Conservation (phyloP, 2,797 vertebrate genomes). For the Cheracebus regulus region DNA sequence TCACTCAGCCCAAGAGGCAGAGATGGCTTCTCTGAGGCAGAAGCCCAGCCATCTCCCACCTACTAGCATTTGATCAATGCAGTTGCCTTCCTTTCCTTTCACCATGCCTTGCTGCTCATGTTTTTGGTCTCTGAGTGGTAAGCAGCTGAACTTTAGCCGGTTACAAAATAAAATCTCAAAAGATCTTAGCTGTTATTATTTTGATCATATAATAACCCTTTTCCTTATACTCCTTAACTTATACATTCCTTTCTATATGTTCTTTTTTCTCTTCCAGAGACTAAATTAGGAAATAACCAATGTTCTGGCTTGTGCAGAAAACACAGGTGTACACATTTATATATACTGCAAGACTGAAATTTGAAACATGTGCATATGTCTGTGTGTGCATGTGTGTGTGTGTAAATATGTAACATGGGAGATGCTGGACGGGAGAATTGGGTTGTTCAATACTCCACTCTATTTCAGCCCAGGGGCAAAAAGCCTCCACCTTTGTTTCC, state of each 20-base stretch:
- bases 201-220: background rate
- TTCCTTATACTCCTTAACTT: background rate
- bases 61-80: background rate
- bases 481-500: background rate
- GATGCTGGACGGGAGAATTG: background rate
- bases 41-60: background rate
- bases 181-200: background rate
- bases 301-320: background rate
- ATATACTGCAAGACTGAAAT: background rate
- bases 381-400: background rate
- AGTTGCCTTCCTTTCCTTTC: background rate
- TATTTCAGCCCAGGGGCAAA: background rate
- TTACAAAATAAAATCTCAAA: background rate
- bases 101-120: background rate
- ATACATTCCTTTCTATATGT: background rate
- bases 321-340: background rate
- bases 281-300: constrained; percentile 13
- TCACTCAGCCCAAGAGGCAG: background rate
- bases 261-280: background rate
- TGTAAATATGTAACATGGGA: background rate
- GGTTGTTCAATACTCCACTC: background rate
- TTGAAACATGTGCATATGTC: background rate
- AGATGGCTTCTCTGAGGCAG: background rate
- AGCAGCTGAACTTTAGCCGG: background rate
- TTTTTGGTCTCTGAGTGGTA: background rate